Percentiles rank a stretch among this genome's conserved stretches.
phyloP scores from a whole-genome alignment of 2,113 vertebrate species.

The Hippocampus guttulatus region DNA sequence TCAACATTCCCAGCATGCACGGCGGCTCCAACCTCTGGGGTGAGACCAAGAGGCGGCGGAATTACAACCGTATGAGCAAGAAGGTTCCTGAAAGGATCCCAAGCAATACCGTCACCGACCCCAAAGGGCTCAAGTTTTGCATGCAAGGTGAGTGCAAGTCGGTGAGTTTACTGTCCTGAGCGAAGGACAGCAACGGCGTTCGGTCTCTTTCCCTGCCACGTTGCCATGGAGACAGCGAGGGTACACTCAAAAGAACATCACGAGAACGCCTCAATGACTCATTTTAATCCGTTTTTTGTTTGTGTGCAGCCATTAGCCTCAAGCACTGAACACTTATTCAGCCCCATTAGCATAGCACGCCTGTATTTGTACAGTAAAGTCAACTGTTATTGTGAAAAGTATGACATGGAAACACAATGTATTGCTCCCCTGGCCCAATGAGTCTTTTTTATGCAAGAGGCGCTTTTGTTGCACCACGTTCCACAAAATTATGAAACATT shows the following conservation, averaged over 20 bases:
- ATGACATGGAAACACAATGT: neutral
- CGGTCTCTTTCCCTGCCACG: conserved; percentile 27
- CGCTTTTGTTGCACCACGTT: neutral
- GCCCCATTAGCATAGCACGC: neutral
- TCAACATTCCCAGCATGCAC: conserved; percentile 98
- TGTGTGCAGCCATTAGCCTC: neutral
- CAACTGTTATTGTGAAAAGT: neutral
- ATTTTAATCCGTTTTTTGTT: conserved; percentile 25
- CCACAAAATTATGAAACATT: neutral
- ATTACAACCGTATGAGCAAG: conserved; percentile 85
- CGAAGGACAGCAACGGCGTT: neutral
- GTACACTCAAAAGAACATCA: conserved; percentile 22
- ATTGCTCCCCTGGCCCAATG: neutral
- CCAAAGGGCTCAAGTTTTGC: conserved; percentile 91
- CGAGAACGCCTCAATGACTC: conserved; percentile 34
- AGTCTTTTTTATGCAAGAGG: neutral
- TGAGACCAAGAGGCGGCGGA: conserved; percentile 83
- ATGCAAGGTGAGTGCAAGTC: conserved; percentile 79
- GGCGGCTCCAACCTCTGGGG: conserved; percentile 96
- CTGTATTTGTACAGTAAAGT: neutral
- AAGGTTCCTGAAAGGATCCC: conserved; percentile 73
- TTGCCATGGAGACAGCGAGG: conserved; percentile 66
- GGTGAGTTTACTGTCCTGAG: neutral
- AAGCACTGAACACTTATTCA: neutral
- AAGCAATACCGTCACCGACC: conserved; percentile 74